A percentile compares a stretch with the other conserved stretches of the same genome.
Evolutionary conservation across 2,888 invertebrate genomes (phyloP).

Genomic region (Pomacea canaliculata): DNA sequence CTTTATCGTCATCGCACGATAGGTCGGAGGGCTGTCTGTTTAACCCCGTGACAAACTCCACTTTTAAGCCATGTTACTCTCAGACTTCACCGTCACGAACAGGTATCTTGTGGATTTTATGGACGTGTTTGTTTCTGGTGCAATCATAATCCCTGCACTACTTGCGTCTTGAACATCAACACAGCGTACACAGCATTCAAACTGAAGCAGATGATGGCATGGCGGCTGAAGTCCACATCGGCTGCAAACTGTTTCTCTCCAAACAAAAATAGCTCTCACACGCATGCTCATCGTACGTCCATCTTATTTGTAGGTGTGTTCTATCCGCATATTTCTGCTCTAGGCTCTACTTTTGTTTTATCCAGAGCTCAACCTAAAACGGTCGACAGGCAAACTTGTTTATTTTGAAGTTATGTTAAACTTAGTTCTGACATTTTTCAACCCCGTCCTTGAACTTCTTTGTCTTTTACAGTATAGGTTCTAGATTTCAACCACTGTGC

Average conservation of each 20-base stretch:
- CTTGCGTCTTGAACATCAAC: not conserved
- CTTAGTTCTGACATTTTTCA: too few species aligned
- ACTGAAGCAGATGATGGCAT: conserved; percentile 13
- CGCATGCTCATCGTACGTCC: too few species aligned
- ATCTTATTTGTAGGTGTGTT: too few species aligned
- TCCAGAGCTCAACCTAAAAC: too few species aligned
- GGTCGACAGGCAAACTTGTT: too few species aligned
- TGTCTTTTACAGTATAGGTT: too few species aligned
- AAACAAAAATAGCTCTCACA: too few species aligned
- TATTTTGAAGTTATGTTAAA: too few species aligned
- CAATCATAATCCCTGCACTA: not conserved
- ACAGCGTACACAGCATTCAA: conserved; percentile 5
- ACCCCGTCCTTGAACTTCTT: too few species aligned
- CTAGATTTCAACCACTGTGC: too few species aligned
- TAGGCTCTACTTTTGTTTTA: too few species aligned
- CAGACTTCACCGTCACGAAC: not conserved
- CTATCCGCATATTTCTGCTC: too few species aligned
- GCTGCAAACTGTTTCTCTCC: not conserved
- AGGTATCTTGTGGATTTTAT: not conserved
- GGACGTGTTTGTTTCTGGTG: not conserved
- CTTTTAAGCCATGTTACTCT: not conserved
- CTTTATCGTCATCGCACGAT: not conserved
- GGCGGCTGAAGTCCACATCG: conserved; percentile 11
- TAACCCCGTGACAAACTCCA: not conserved
- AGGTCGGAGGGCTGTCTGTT: not conserved